Evolutionary conservation across 2,113 vertebrate species (phyloP), one percentile per base, ranked within the genome.

Genomic region (Porphyrio hochstetteri): DNA sequence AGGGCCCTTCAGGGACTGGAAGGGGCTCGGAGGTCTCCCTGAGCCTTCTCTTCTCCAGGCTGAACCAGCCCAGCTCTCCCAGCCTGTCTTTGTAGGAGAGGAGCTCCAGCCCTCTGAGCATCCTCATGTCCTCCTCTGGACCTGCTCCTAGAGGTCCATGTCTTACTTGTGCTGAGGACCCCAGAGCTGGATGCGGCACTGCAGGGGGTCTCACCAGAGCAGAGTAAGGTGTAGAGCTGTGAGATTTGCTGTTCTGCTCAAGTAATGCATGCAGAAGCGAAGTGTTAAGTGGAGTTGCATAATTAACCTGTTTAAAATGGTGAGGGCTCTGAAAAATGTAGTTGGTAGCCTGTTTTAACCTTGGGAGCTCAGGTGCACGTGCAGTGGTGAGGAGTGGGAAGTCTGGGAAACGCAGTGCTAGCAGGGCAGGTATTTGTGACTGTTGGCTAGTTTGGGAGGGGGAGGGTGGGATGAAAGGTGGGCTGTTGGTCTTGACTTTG

Each of bases 261-360:
- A 50, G 24, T 28, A 16, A 20, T 0, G 3, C 7, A 33, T 24
- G 5, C 4, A 0, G 3, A 67, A 57, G 25, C 5, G 18, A 61
- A 70, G 50, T 12, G 23, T 72, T 65, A 57, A 48, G 29, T 27
- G 60, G 67, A n/a, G 35, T 8, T 13, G 27, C 2, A 1, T 55
- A 63, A 59, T n/a, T 24, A 35, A 25, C 48, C 20, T 10, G 5
- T 76, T 27, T 29, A 9, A 60, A 48, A 13, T 1, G 3, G 4
- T 2, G 7, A 57, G 55, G 44, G 4, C 31, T n/a, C 42, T 52
- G 46, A 31, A 55, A 9, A 64, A 31, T 31, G 16, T 31, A 46
- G 44, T 46, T n/a, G 46, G 1, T 7, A 24, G 28, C 11, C 33
- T 24, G 15, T 16, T 89, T 60, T 38, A n/a, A 29, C 17, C 24